Base-by-base conservation (phyloP, 2,797 vertebrate species). In the Perodicticus potto region DNA sequence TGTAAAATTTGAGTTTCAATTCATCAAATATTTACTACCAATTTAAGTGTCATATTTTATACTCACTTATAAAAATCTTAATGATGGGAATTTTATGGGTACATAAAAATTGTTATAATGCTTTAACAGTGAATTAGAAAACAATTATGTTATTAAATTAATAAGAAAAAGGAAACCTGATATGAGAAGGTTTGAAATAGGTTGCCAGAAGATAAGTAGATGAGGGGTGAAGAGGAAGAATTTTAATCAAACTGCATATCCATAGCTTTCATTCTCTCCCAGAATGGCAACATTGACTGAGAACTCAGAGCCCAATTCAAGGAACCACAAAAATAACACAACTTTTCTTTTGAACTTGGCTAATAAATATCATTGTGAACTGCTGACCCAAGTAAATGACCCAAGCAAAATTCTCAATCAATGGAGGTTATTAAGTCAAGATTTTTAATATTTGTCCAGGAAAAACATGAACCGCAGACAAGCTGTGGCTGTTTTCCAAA, bases 71-170 rank as follows among this genome's bases (percentile, higher is more conserved):
- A 34, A 92, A 92, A 94, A 74, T 87, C 70, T 74, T 37, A 93
- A 93, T 84, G 49, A 94, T 32, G 10, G 25, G 49, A 87, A 32
- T 81, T 95, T 96, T 96, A 93, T 87, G 43, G 32, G 57, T 82
- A 85, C 32, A 90, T 94, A 93, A 92, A 88, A 94, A 86, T 86
- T 93, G 27, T 82, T 63, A 92, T 87, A 55, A 84, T 89, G 76
- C 34, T 96, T 89, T 84, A 65, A 70, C 14, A 86, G 19, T 94
- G 63, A 91, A 9, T 88, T 89, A 84, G 67, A 67, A 92, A 94
- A 88, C 89, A 93, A 91, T 65, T 93, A 57, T 87, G n/a, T 43
- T 72, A 86, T 91, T 95, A 94, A 91, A 55, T 86, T 72, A 96
- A 40, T 74, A 86, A 92, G 37, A 86, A 89, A 95, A 90, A 6